phyloP scores from a whole-genome alignment of 1,140 invertebrate species.

The Zaprionus tsacasi region DNA sequence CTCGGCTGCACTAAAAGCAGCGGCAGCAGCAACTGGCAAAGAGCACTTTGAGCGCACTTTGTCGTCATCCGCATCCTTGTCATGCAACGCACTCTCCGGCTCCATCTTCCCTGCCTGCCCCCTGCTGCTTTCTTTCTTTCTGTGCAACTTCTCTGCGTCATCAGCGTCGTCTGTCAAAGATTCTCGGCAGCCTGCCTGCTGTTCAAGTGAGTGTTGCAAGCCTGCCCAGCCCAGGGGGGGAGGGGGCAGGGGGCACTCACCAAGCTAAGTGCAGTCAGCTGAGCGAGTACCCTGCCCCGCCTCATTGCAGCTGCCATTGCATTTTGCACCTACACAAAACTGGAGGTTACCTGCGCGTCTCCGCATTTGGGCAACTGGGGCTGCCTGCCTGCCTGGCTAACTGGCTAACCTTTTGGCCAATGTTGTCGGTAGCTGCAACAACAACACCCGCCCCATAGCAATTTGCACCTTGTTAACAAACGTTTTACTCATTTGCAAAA shows the following conservation, averaged over 20 bases:
- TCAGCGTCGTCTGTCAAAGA: slow-evolving; percentile 50
- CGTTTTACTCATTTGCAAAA: slow-evolving; percentile 41
- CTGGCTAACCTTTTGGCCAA: slow-evolving; percentile 61
- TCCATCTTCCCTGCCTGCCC: background rate
- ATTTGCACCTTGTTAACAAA: slow-evolving; percentile 74
- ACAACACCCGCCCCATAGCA: slow-evolving; percentile 59
- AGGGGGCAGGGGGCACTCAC: background rate
- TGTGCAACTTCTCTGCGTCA: slow-evolving; percentile 15
- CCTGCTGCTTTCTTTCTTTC: background rate
- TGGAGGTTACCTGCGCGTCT: slow-evolving; percentile 2
- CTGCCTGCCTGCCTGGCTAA: slow-evolving; percentile 36
- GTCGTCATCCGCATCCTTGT: slow-evolving; percentile 50
- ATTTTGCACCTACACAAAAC: slow-evolving; percentile 24
- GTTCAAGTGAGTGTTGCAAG: slow-evolving; percentile 36
- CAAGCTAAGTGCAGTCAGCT: background rate
- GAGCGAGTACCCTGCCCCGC: background rate
- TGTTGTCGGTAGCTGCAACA: background rate
- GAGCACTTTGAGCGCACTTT: slow-evolving; percentile 50
- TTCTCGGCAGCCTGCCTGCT: slow-evolving; percentile 23
- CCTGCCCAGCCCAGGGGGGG: background rate
- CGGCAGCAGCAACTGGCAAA: slow-evolving; percentile 11
- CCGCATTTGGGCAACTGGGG: slow-evolving; percentile 43
- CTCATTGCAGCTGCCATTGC: background rate
- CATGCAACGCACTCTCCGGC: background rate
- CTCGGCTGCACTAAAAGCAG: slow-evolving; percentile 42